Conservation (phyloP, 2,888 invertebrate species). For the Amorpha juglandis region DNA sequence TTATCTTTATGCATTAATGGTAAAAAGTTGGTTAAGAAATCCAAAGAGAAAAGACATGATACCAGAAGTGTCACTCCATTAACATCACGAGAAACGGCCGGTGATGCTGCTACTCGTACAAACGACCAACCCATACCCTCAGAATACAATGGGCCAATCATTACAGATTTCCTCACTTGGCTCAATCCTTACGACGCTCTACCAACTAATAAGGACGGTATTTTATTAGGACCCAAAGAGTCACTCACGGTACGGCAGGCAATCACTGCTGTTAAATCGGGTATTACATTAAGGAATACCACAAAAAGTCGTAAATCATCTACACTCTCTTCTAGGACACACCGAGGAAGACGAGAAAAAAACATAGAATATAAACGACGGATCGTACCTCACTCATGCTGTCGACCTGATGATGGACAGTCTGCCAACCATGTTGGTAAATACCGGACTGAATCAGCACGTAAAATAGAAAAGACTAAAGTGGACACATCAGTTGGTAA, state of each 20-base stretch:
- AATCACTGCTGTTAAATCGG: slow-evolving; percentile 76
- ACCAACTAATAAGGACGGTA: slow-evolving; percentile 69
- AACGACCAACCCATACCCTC: slow-evolving; percentile 67
- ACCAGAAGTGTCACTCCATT: slow-evolving; percentile 61
- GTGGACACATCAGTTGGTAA: slow-evolving; percentile 79
- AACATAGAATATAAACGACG: slow-evolving; percentile 71
- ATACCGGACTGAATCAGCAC: slow-evolving; percentile 76
- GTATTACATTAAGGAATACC: slow-evolving; percentile 62
- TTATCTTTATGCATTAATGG: slow-evolving; percentile 88
- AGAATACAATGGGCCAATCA: slow-evolving; percentile 86
- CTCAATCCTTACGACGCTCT: slow-evolving; percentile 81
- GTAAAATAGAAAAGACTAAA: slow-evolving; percentile 67
- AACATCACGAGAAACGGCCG: slow-evolving; percentile 58
- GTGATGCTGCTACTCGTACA: slow-evolving; percentile 52
- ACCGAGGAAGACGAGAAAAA: slow-evolving; percentile 78
- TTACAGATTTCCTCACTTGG: slow-evolving; percentile 88
- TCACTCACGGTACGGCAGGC: slow-evolving; percentile 80
- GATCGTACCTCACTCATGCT: slow-evolving; percentile 74
- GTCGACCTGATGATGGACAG: slow-evolving; percentile 62
- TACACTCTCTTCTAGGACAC: slow-evolving; percentile 77
- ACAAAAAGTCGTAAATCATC: slow-evolving; percentile 81
- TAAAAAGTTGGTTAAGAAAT: slow-evolving; percentile 83
- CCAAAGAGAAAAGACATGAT: slow-evolving; percentile 69
- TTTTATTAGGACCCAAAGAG: slow-evolving; percentile 63
- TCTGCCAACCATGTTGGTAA: slow-evolving; percentile 55